These are phyloP conservation scores for Flabesymbios commensalis DNA, from an alignment of 2,888 invertebrate genomes.

Conservation along the genomic window DNA sequence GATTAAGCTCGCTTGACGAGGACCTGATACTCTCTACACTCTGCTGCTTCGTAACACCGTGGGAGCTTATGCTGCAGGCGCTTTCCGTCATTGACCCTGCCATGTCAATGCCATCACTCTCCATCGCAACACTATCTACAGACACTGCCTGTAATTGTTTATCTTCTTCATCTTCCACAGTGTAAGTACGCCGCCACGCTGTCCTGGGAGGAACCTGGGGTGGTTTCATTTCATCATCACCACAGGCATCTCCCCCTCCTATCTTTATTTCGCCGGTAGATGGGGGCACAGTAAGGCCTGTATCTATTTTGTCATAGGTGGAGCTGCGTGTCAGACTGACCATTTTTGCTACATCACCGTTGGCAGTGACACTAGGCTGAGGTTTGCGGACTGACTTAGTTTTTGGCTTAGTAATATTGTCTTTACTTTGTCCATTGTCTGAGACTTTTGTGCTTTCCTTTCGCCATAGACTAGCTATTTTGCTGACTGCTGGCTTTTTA, in stretches of 20 bases:
- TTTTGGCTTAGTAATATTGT: neutral
- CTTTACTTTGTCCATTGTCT: neutral
- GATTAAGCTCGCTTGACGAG: slow-evolving; percentile 1
- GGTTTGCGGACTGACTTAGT: neutral
- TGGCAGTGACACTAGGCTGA: neutral
- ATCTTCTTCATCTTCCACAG: slow-evolving; percentile 17
- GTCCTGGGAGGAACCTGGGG: neutral
- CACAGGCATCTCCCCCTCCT: slow-evolving; percentile 1
- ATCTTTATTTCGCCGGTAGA: slow-evolving; percentile 21
- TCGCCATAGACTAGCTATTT: slow-evolving; percentile 81
- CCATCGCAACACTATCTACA: neutral
- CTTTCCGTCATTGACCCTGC: neutral
- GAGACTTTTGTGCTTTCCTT: slow-evolving; percentile 64
- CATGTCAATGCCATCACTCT: neutral
- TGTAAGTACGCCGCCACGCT: slow-evolving; percentile 30
- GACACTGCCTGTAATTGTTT: no score
- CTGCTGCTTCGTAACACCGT: neutral
- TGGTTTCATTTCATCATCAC: neutral
- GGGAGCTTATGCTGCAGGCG: no score
- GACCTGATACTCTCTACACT: neutral
- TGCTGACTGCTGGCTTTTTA: slow-evolving; percentile 66
- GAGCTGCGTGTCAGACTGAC: slow-evolving; percentile 53
- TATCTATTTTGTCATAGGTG: slow-evolving; percentile 58
- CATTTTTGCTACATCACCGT: neutral
- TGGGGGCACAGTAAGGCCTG: neutral